Base-by-base conservation (phyloP, 2,888 invertebrate species). In the Cancer borealis region DNA sequence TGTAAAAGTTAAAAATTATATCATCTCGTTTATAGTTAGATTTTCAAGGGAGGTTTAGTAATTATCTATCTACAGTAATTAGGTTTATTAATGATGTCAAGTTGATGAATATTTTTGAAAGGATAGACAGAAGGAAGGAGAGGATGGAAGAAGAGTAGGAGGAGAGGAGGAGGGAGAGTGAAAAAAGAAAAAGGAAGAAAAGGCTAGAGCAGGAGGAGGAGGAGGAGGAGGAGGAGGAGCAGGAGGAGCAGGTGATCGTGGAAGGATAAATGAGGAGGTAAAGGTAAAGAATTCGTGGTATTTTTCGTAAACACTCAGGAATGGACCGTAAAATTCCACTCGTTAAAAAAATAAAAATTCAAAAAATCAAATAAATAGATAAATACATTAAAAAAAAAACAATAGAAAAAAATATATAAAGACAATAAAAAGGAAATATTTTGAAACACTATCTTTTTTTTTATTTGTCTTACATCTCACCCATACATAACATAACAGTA, bases 281-380 rank as follows among this genome's bases (percentile, higher is more conserved):
- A 60, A 45, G 90, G 47, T 12, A 30, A 46, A 46, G 91, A 60
- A 91, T 91, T 91, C 91, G 39, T 47, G 66, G 91, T 26, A 66
- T 91, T 66, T 91, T 91, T 91, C 73, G 73, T 73, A 73, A 91
- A 54, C 79, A 30, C 79, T 26, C 30, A 30, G 79, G 79, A 79
- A 79, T 79, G 79, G 30, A 21, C 12, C 30, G 30, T 79, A 26
- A 79, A 3, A 79, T 79, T 79, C 30, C 30, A 79, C 21, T 26
- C 79, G 30, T 79, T 79, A 79, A 14, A 10, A 30, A 79, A 79
- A 17, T 12, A 30, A 30, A 30, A 12, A 79, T 0, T 66, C 3
- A 66, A 66, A 6, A 66, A 14, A 21, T 5, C 0, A 66, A 66
- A 6, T 66, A n/a, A n/a, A 79, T 6, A 79, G 3, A 30, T 12